Percentiles rank a stretch among this genome's conserved stretches.
Evolutionary conservation across 2,888 invertebrate genomes (phyloP).

Genomic region (Nemoura dubitans): DNA sequence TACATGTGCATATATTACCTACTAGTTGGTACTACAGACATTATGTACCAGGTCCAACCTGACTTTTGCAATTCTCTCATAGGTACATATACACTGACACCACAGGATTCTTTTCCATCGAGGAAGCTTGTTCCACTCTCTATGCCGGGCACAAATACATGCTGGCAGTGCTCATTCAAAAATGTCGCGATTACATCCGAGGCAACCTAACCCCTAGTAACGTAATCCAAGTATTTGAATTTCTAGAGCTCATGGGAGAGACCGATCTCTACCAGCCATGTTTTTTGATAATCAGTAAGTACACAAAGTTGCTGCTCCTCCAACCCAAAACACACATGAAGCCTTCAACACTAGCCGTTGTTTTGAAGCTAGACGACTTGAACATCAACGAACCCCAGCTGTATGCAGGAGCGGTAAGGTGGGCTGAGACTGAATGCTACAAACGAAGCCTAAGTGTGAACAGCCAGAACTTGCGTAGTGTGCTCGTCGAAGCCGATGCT

Average conservation of each 20-base stretch:
- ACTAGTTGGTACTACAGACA: too few species aligned
- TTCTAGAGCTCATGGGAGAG: slow-evolving; percentile 69
- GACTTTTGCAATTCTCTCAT: background rate
- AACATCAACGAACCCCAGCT: slow-evolving; percentile 66
- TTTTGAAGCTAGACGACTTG: slow-evolving; percentile 64
- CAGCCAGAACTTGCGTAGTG: slow-evolving; percentile 61
- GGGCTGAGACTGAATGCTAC: slow-evolving; percentile 66
- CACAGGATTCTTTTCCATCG: slow-evolving; percentile 65
- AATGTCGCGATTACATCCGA: slow-evolving; percentile 66
- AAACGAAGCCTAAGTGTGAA: slow-evolving; percentile 59
- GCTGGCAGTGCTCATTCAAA: slow-evolving; percentile 58
- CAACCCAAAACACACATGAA: slow-evolving; percentile 62
- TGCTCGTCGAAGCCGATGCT: slow-evolving; percentile 61
- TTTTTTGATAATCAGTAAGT: slow-evolving; percentile 25
- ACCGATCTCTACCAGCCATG: slow-evolving; percentile 63
- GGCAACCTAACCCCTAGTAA: slow-evolving; percentile 67
- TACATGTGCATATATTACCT: background rate
- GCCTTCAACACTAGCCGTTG: slow-evolving; percentile 61
- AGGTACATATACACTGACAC: slow-evolving; percentile 70
- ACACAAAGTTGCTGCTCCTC: slow-evolving; percentile 15
- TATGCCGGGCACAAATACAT: slow-evolving; percentile 75
- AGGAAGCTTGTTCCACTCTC: slow-evolving; percentile 69
- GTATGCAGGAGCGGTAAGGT: slow-evolving; percentile 65
- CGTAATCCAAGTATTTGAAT: slow-evolving; percentile 68
- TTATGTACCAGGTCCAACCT: too few species aligned